A percentile compares a stretch with the other conserved stretches of the same genome.
Conservation (phyloP, 2,888 invertebrate species). For the Conomelus anceps region DNA sequence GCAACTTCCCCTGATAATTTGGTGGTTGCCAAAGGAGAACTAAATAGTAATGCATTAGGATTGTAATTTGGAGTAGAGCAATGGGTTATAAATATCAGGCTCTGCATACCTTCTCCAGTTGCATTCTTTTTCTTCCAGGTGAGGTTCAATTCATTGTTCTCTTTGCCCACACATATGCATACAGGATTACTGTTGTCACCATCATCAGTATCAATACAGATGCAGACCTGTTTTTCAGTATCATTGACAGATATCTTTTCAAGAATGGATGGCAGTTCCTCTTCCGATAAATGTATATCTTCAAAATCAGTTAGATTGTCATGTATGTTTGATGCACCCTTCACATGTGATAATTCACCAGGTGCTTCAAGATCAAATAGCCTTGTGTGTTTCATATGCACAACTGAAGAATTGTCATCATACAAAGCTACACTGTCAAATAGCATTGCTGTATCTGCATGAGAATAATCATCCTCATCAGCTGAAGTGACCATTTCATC, state of each 20-base stretch:
- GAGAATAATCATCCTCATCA: constrained; percentile 27
- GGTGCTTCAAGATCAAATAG: constrained; percentile 44
- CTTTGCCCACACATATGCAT: constrained; percentile 32
- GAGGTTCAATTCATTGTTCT: constrained; percentile 30
- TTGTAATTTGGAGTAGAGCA: background rate
- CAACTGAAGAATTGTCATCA: constrained; percentile 31
- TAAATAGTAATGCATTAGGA: background rate
- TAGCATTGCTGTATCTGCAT: constrained; percentile 21
- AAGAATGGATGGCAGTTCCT: constrained; percentile 26
- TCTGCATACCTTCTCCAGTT: constrained; percentile 12
- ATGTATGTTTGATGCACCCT: constrained; percentile 43
- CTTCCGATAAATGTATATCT: constrained; percentile 43
- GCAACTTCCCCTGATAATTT: background rate
- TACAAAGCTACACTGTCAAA: constrained; percentile 30
- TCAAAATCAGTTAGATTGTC: constrained; percentile 51
- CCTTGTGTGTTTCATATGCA: constrained; percentile 43
- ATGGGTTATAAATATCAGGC: background rate
- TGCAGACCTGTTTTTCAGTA: constrained; percentile 31
- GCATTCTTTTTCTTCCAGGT: constrained; percentile 25
- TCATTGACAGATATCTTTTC: constrained; percentile 31
- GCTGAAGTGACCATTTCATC: constrained; percentile 30
- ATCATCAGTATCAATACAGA: constrained; percentile 27
- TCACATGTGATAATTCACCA: constrained; percentile 47
- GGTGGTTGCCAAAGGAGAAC: background rate
- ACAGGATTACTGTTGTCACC: constrained; percentile 16